phyloP scores from a whole-genome alignment of 2,113 vertebrate species.

The Ctenodactylus gundi region DNA sequence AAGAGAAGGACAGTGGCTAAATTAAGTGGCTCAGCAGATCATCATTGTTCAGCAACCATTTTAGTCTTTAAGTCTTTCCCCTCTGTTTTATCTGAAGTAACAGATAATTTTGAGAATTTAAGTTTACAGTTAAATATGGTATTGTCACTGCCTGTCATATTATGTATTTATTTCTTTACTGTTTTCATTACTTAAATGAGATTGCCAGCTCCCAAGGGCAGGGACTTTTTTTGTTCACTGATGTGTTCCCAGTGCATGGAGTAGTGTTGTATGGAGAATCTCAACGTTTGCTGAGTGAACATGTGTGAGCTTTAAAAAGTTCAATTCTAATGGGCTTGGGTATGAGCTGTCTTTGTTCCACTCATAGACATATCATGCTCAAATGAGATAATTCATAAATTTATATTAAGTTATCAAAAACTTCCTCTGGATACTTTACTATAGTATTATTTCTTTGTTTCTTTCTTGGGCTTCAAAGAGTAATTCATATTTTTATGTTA shows the following conservation, averaged over 20 bases:
- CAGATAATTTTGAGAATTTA: constrained; percentile 43
- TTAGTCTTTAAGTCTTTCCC: background rate
- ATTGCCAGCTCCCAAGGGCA: background rate
- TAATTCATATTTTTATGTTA: constrained; percentile 16
- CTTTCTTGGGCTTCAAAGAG: background rate
- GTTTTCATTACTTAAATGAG: background rate
- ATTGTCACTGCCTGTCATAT: background rate
- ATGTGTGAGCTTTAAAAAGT: background rate
- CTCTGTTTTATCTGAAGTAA: constrained; percentile 35
- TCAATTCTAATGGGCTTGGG: background rate
- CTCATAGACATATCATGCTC: background rate
- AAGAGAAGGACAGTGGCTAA: background rate
- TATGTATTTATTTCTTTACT: background rate
- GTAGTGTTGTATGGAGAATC: background rate
- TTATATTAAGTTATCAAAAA: background rate
- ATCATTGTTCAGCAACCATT: background rate
- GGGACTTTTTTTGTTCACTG: background rate
- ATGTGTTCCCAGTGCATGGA: background rate
- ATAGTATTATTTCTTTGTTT: constrained; percentile 8
- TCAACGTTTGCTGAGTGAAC: background rate
- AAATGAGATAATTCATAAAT: background rate
- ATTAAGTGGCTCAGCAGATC: background rate
- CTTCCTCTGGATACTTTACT: background rate
- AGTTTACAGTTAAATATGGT: background rate
- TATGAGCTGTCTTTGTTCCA: background rate